A percentile compares a stretch with the other conserved stretches of the same genome.
Conservation (phyloP, 2,797 vertebrate genomes). For the Serranus cabrilla region DNA sequence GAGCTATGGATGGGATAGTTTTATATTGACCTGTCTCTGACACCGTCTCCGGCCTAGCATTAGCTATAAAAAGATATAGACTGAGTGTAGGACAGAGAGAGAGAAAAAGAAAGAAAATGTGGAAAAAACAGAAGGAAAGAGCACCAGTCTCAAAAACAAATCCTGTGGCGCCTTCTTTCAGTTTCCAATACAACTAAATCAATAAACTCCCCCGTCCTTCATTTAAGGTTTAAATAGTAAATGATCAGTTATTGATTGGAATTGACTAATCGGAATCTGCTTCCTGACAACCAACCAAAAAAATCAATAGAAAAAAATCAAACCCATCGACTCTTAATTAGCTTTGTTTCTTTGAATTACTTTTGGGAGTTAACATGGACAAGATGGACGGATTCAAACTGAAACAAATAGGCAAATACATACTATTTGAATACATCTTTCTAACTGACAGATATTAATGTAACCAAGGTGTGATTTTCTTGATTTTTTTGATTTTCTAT, state of each 20-base stretch:
- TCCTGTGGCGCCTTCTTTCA: background rate
- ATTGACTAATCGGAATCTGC: constrained; percentile 14
- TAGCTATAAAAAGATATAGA: constrained; percentile 60
- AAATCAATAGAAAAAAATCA: constrained; percentile 39
- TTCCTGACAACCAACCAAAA: background rate
- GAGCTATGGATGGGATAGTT: constrained; percentile 34
- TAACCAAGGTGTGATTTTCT: too few relatives aligned
- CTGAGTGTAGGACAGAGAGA: constrained; percentile 17
- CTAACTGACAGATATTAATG: too few relatives aligned
- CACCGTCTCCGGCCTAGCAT: constrained; percentile 58
- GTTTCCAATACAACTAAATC: constrained; percentile 13
- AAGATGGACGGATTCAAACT: background rate
- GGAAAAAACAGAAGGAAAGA: background rate
- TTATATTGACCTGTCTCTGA: constrained; percentile 76
- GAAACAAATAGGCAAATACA: too few relatives aligned
- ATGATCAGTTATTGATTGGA: constrained; percentile 20
- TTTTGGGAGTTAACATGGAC: background rate
- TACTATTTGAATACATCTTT: too few relatives aligned
- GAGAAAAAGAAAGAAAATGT: background rate
- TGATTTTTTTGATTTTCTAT: too few relatives aligned
- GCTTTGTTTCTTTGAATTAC: background rate
- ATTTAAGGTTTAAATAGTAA: constrained; percentile 17
- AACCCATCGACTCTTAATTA: constrained; percentile 13
- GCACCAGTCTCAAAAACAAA: constrained; percentile 15
- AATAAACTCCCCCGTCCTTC: constrained; percentile 33